Evolutionary conservation across 2,888 invertebrate species (phyloP), one percentile per base, ranked within the genome.

Genomic region (Andricus curvator): DNA sequence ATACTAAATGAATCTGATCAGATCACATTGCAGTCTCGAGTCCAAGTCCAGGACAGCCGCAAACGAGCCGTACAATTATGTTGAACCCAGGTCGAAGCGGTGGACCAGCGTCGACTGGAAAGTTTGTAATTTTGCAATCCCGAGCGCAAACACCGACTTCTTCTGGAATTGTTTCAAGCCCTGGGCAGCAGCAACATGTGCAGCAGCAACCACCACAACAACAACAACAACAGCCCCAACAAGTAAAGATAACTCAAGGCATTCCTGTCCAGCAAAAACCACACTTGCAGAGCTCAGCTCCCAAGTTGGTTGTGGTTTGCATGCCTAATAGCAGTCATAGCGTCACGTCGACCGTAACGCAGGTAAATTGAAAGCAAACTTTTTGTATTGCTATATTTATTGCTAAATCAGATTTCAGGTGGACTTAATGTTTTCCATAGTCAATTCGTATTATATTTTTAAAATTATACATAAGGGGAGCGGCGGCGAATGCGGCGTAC

Each of bases 291-390:
- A 92, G 90, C 78, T 87, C 92, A n/a, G 92, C 93, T 51, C 92
- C 94, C 37, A 94, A 94, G 88, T 86, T 94, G 81, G 94, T 94
- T 17, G 93, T 94, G 22, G 94, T 94, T 74, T 93, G 93, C 83
- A 93, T 93, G 92, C 88, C 93, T 0, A 88, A 88, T 78, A 90
- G 88, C 77, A 89, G 90, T 79, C 91, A 93, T 56, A 88, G 85
- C 4, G 91, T 89, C 64, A 89, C 92, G 5, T 56, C 87, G 8
- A 86, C 89, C 5, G 88, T 92, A 5, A 85, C 90, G n/a, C 92
- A 92, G 88, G 92, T 92, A 87, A 78, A 4, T 62, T n/a, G 9
- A 9, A 56, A n/a, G 17, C 15, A 8, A 62, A 62, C 15, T 6
- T 51, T 48, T 76, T 22, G 8, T 37, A 37, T 37, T 37, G 8